Evolutionary conservation across 1,140 invertebrate genomes (phyloP), one percentile per base, ranked within the genome.

Genomic region (Drosophila ambigua): DNA sequence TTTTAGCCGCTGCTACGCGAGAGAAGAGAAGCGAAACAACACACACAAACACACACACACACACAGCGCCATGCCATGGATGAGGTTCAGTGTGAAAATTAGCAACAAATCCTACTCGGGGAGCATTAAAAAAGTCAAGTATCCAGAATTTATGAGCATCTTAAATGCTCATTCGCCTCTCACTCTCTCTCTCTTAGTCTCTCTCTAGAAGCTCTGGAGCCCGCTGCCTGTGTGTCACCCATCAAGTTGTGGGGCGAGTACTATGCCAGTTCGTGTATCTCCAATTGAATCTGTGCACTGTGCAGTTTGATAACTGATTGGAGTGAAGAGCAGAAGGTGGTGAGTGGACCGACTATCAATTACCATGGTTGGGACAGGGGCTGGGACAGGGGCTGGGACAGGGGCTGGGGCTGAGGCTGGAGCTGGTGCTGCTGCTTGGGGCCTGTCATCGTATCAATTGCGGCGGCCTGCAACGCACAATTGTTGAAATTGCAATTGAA

Each of bases 91-190:
- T 43, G 35, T 52, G 53, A 20, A 77, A 82, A 83, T 75, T 79
- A 72, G 73, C 69, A 74, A 77, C 69, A 74, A 77, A 85, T 85
- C 81, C 82, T 85, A 55, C 60, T 44, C 60, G 28, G 52, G 23
- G 67, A 84, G 81, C 81, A 80, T 84, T 28, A 74, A 80, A 77
- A 69, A 69, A 52, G 77, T 80, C 81, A 74, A 61, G 69, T 80
- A 68, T 85, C 58, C 68, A 81, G 57, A 85, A 85, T 77, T 77
- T 64, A 85, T 71, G 59, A 80, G 65, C 55, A 64, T 66, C 74
- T 63, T 75, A 63, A 63, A 24, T n/a, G 53, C 61, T 45, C 50
- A 26, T 50, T 57, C 28, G n/a, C 4, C 15, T 41, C 44, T 24
- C 23, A 4, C 23, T 4, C 4, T 24, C 23, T 24, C 23, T 24